phyloP scores from a whole-genome alignment of 2,113 vertebrate genomes.

The Coptodon rendalli region DNA sequence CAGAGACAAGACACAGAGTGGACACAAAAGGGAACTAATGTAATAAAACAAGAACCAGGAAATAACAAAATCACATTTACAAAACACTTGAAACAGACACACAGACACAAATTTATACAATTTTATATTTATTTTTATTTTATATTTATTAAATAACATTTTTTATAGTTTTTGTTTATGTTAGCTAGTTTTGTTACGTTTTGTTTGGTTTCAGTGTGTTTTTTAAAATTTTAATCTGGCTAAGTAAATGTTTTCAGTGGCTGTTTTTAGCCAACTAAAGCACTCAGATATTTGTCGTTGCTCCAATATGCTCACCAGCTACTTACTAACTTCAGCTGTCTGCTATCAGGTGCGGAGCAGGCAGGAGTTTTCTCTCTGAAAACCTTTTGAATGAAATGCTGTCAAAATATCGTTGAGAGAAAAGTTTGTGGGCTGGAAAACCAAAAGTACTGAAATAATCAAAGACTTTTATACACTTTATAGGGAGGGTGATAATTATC shows the following conservation, averaged over 20 bases:
- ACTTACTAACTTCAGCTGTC: neutral
- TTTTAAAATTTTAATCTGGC: neutral
- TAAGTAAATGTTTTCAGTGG: neutral
- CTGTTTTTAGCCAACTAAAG: neutral
- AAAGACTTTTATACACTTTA: neutral
- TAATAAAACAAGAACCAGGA: neutral
- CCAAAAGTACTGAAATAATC: neutral
- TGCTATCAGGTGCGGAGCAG: neutral
- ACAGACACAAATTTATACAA: neutral
- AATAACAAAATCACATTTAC: neutral
- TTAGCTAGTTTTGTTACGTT: neutral
- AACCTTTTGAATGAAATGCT: neutral
- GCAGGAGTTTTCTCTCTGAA: neutral
- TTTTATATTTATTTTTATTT: neutral
- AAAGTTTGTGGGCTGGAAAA: neutral
- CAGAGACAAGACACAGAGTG: no score
- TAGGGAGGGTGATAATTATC: neutral
- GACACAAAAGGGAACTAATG: neutral
- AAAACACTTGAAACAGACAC: neutral
- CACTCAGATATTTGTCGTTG: neutral
- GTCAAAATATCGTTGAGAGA: neutral
- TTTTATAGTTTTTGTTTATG: neutral
- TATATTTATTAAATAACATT: neutral
- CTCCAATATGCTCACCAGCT: neutral
- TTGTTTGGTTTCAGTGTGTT: neutral